Evolutionary conservation across 1,140 invertebrate species (phyloP), one percentile per base, ranked within the genome.

Genomic region (Hyles vespertilio): DNA sequence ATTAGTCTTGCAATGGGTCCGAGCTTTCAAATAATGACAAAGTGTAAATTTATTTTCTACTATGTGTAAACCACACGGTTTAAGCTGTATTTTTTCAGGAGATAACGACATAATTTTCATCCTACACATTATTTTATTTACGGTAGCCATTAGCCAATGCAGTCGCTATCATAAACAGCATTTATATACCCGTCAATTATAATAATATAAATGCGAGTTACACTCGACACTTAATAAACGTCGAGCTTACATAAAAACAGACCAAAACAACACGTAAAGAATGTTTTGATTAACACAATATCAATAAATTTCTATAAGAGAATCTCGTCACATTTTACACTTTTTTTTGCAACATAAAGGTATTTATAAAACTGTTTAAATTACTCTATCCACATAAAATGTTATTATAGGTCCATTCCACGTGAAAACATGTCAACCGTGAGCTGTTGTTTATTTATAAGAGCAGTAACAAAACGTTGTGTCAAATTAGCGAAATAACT

Each of bases 401-500:
- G 32, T 36, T 51, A 43, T 11, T 51, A 43, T 12, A 12, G 50
- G 22, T 22, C 43, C 50, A 51, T 51, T 51, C 7, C 12, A 50
- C 32, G 8, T 9, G n/a, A 51, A n/a, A 51, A 51, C 32, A 8
- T 51, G 51, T 59, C 12, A 36, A 48, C n/a, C 12, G 57, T 58
- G 61, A 64, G 50, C 59, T 51, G 46, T 53, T 67, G 62, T 73
- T 66, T 67, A 75, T 72, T 61, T 59, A 67, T 59, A 57, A 55
- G 51, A 63, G 61, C 51, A 46, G 55, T 69, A 65, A 72, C 63
- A 69, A 74, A 73, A 66, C 61, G 68, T 63, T 59, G 62, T 67
- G 59, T 61, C 67, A 74, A 75, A 81, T 74, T 66, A 74, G 70
- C 67, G 56, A 69, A 59, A 81, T 81, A 80, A 74, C 73, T 83